phyloP scores from a whole-genome alignment of 2,888 invertebrate species.

The Trilocha varians region DNA sequence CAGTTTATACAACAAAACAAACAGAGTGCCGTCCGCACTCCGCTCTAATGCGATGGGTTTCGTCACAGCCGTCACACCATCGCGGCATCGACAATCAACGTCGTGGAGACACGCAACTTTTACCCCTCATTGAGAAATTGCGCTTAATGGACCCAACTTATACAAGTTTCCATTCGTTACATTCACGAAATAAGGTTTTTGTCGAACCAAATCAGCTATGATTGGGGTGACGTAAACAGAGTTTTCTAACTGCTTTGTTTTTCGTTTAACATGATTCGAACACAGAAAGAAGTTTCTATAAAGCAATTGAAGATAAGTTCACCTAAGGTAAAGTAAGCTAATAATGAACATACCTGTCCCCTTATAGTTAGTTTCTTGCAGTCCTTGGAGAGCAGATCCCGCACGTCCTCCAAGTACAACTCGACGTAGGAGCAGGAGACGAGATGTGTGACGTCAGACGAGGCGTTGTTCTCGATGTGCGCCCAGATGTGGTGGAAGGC shows the following conservation, averaged over 20 bases:
- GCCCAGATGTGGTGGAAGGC: conserved; percentile 98
- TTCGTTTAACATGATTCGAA: no score
- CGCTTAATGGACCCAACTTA: not conserved
- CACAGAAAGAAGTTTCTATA: no score
- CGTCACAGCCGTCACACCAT: no score
- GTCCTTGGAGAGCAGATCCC: conserved; percentile 80
- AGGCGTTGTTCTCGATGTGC: conserved; percentile 87
- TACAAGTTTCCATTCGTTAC: not conserved
- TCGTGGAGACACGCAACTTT: not conserved
- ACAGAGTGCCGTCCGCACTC: not conserved
- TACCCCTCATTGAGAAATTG: not conserved
- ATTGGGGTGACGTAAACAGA: not conserved
- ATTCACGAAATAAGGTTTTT: not conserved
- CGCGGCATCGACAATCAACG: no score
- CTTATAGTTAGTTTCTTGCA: conserved; percentile 81
- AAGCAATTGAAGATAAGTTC: no score
- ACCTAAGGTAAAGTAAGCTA: no score
- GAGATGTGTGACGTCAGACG: conserved; percentile 94
- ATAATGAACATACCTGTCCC: conserved; percentile 47
- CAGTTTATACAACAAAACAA: not conserved
- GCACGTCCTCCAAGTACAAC: conserved; percentile 94
- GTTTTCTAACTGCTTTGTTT: no score
- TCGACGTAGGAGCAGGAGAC: conserved; percentile 97
- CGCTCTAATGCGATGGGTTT: not conserved
- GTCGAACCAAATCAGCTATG: not conserved